Evolutionary conservation across 2,888 invertebrate species (phyloP).

Genomic region (Cylindroiulus punctatus): DNA sequence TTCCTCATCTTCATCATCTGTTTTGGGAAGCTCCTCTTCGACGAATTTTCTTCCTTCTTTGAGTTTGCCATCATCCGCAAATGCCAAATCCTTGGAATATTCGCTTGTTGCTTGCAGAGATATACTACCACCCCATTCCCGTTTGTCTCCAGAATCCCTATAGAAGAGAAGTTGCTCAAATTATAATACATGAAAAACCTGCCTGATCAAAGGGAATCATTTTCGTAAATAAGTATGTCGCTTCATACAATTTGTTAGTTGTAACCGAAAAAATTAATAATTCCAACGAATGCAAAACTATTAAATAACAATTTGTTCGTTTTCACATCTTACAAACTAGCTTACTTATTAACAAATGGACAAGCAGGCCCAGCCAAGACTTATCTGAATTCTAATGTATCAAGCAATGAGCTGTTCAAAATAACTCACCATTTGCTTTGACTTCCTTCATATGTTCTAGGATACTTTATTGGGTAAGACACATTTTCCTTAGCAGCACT

Average conservation of each 20-base stretch:
- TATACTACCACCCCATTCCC: not conserved
- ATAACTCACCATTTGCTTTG: constrained; percentile 43
- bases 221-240: not conserved
- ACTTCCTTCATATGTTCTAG: constrained; percentile 49
- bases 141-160: constrained; percentile 40
- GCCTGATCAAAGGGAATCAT: not conserved
- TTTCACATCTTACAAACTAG: too few relatives aligned
- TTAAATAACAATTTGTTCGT: too few relatives aligned
- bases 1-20: constrained; percentile 43
- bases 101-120: not conserved
- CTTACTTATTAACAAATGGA: too few relatives aligned
- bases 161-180: not conserved
- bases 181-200: not conserved
- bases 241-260: not conserved
- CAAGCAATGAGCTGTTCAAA: not conserved
- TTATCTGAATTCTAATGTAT: too few relatives aligned
- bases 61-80: not conserved
- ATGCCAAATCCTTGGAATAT: not conserved
- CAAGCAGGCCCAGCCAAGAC: too few relatives aligned
- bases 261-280: too few relatives aligned
- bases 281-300: too few relatives aligned
- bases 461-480: constrained; percentile 54
- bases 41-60: constrained; percentile 39
- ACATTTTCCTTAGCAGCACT: constrained; percentile 54
- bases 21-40: constrained; percentile 33